Conservation (phyloP, 1,140 invertebrate species). For the Arion vulgaris region DNA sequence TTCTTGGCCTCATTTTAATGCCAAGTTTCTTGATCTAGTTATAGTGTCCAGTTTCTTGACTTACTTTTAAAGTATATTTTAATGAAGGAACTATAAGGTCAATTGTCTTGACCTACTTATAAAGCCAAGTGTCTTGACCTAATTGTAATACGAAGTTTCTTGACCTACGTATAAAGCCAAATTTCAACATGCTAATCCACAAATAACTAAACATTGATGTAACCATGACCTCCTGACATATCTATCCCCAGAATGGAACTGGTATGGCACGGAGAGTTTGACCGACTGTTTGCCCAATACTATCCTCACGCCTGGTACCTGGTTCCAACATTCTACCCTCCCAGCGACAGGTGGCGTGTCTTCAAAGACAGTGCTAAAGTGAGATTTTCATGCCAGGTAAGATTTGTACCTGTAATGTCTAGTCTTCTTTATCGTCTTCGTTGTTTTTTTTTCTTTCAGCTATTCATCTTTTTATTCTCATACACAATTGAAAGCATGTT, state of each 20-base stretch:
- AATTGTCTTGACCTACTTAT: too few species aligned
- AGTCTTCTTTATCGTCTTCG: too few species aligned
- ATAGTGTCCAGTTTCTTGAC: too few species aligned
- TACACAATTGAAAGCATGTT: not conserved
- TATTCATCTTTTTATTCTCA: not conserved
- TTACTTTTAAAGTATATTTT: too few species aligned
- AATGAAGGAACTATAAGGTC: too few species aligned
- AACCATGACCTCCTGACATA: not conserved
- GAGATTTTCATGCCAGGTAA: conserved; percentile 71
- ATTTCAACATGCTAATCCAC: too few species aligned
- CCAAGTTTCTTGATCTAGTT: too few species aligned
- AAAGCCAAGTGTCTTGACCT: too few species aligned
- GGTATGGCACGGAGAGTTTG: conserved; percentile 72
- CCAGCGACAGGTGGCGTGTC: conserved; percentile 63
- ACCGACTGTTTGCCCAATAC: conserved; percentile 67
- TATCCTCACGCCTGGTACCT: conserved; percentile 68
- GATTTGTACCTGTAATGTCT: not conserved
- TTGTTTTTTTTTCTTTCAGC: not conserved
- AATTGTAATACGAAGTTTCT: too few species aligned
- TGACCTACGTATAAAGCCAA: too few species aligned
- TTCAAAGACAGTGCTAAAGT: conserved; percentile 73
- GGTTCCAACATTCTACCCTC: conserved; percentile 62
- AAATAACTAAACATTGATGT: too few species aligned
- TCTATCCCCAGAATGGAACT: conserved; percentile 67
- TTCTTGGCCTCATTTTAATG: too few species aligned